These are phyloP conservation scores for Drosophila saltans DNA, from an alignment of 1,140 invertebrate species.

Conservation along the genomic window DNA sequence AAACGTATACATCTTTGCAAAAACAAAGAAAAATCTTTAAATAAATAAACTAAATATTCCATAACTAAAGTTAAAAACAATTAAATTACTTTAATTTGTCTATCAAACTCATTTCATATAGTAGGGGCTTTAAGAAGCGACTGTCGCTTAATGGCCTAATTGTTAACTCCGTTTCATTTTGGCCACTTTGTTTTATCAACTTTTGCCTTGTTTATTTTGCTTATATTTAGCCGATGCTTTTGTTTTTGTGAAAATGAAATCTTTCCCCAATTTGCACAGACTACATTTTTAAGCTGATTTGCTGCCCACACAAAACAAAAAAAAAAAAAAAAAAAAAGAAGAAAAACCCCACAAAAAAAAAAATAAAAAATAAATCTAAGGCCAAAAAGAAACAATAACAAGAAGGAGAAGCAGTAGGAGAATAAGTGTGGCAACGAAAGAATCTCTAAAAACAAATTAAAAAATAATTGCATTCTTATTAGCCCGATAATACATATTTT, in stretches of 20 bases:
- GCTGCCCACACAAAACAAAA: constrained; percentile 9
- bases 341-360: not conserved
- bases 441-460: constrained; percentile 65
- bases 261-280: constrained; percentile 17
- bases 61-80: not conserved
- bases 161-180: constrained; percentile 35
- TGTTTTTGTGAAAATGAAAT: constrained; percentile 31
- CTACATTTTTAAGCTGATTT: constrained; percentile 67
- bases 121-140: not conserved
- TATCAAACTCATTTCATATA: not conserved
- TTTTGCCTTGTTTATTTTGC: constrained; percentile 57
- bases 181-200: constrained; percentile 63
- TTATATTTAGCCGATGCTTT: constrained; percentile 40
- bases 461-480: constrained; percentile 72
- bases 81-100: too few species aligned
- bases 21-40: not conserved
- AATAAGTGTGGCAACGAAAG: not conserved
- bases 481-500: constrained; percentile 57
- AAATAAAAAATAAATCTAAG: not conserved
- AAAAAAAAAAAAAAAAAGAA: not conserved
- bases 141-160: constrained; percentile 31
- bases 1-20: too few species aligned
- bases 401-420: not conserved
- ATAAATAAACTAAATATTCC: not conserved
- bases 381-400: not conserved